Conservation (phyloP, 2,113 vertebrate species). For the Archilochus colubris region DNA sequence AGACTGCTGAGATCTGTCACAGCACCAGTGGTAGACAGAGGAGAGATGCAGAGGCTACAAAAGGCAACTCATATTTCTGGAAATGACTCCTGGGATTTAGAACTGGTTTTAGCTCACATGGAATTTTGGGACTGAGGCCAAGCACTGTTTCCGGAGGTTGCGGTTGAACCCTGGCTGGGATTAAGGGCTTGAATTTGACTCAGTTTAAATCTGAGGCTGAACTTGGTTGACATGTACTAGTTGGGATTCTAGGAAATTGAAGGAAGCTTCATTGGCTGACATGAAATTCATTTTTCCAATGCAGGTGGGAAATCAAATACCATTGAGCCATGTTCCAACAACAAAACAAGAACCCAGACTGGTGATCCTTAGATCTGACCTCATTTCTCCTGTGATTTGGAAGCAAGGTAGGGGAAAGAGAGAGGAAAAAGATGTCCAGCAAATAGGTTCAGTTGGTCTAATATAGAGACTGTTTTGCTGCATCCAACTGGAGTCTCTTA, state of each 20-base stretch:
- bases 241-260: conserved; percentile 30
- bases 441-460: conserved; percentile 79
- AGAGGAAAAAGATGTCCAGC: conserved; percentile 52
- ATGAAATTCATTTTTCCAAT: neutral
- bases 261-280: neutral
- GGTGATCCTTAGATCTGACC: conserved; percentile 36
- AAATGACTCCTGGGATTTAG: conserved; percentile 7
- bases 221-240: conserved; percentile 27
- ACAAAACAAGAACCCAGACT: neutral
- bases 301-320: neutral
- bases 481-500: conserved; percentile 71
- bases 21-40: neutral
- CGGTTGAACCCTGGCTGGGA: neutral
- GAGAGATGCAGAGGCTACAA: neutral
- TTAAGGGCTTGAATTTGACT: conserved; percentile 38
- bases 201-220: conserved; percentile 24
- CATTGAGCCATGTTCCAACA: neutral
- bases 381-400: conserved; percentile 50
- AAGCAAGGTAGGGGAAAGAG: neutral
- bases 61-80: conserved; percentile 15
- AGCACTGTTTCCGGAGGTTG: neutral
- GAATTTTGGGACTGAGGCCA: conserved; percentile 8
- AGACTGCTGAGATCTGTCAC: neutral
- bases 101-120: conserved; percentile 11
- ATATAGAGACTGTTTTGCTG: conserved; percentile 71